Base-by-base conservation (phyloP, 2,113 vertebrate genomes). In the Pitta sordida region DNA sequence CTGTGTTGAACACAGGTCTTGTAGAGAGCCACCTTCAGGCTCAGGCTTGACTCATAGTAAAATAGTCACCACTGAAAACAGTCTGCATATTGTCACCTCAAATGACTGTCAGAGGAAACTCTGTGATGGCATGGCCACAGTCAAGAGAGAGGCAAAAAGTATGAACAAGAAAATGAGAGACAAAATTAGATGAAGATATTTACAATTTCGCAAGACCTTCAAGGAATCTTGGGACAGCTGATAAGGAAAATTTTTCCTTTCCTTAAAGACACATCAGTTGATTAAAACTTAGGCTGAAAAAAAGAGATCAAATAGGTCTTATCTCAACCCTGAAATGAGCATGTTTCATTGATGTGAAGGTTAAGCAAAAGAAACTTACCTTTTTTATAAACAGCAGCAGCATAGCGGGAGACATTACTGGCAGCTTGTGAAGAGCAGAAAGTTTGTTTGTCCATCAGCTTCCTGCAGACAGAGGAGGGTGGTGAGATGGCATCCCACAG, bases 371-470 rank as follows among this genome's bases (percentile, higher is more conserved):
- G 7, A 60, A 95, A n/a, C 43, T 81, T 91, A 99, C 99, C 99
- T 99, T 99, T 99, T 88, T 98, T 98, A 95, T 99, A 99, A 92
- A 99, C 95, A 32, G 99, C 99, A 65, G 98, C 99, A 10, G 99
- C 99, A 11, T 99, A 99, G 93, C 99, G 98, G 58, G 98, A 98
- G 19, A 98, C 98, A 69, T 99, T 99, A 86, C 98, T 99, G 5
- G 98, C 99, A 87, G 99, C 98, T 96, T 99, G 99, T 6, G 99
- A 99, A 81, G 99, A 99, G 32, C 98, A 98, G 94, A 99, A 99
- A 5, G 98, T 98, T 92, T 99, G 99, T 73, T 99, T 99, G 97
- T 99, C 99, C 99, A 99, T 99, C 96, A 99, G 97, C 97, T 99
- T 99, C 96, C 99, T 99, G 95, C 4, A 95, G 95, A 80, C 7